Conservation (phyloP, 2,888 invertebrate species). For the Volucella inflata region DNA sequence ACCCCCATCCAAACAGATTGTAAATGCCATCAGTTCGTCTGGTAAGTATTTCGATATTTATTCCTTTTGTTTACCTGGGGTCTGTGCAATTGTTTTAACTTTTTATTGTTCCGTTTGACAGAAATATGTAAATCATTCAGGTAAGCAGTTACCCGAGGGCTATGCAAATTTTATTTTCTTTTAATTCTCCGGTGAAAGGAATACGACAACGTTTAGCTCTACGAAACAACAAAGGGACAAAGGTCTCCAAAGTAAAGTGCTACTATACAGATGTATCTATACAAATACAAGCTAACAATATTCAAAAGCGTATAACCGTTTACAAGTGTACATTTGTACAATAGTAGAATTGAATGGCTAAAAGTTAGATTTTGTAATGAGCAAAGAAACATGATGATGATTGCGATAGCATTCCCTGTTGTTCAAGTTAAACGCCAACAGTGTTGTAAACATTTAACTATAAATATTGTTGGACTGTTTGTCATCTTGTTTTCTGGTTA, state of each 20-base stretch:
- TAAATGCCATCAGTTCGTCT: slow-evolving; percentile 27
- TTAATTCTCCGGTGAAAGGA: slow-evolving; percentile 54
- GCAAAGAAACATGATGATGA: slow-evolving; percentile 46
- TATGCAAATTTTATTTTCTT: slow-evolving; percentile 58
- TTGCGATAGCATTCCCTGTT: slow-evolving; percentile 44
- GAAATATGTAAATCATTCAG: slow-evolving; percentile 61
- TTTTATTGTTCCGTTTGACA: slow-evolving; percentile 42
- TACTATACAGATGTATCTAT: background rate
- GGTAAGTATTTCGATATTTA: slow-evolving; percentile 24
- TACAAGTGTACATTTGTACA: slow-evolving; percentile 2
- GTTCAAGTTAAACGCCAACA: slow-evolving; percentile 38
- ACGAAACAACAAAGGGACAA: slow-evolving; percentile 16
- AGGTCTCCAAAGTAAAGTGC: slow-evolving; percentile 11
- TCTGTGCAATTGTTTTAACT: slow-evolving; percentile 52
- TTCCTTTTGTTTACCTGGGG: background rate
- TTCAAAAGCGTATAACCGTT: background rate
- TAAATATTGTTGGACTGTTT: slow-evolving; percentile 32
- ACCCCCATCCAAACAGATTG: slow-evolving; percentile 8
- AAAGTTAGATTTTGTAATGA: slow-evolving; percentile 47
- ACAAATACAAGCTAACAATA: too few relatives aligned
- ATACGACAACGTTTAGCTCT: slow-evolving; percentile 25
- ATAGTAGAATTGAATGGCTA: slow-evolving; percentile 15
- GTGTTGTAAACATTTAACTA: slow-evolving; percentile 30
- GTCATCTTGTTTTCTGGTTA: slow-evolving; percentile 2
- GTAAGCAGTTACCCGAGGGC: slow-evolving; percentile 53